phyloP scores from a whole-genome alignment of 2,797 vertebrate genomes.

The Amblyraja radiata region DNA sequence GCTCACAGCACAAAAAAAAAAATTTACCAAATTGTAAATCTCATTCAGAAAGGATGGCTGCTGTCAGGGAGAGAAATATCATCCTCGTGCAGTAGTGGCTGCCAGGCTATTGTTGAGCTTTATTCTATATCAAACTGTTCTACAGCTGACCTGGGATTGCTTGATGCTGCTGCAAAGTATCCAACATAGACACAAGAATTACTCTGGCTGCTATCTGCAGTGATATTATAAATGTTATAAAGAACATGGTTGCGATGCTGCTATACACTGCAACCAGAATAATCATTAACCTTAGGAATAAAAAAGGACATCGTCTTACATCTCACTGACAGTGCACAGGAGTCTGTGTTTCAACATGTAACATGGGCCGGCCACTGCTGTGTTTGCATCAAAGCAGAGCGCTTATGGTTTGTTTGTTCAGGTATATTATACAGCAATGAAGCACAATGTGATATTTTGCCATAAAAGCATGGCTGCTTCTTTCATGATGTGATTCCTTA shows the following conservation, averaged over 20 bases:
- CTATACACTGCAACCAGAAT: not conserved
- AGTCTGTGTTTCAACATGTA: not conserved
- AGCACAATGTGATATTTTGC: not conserved
- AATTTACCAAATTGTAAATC: conserved; percentile 28
- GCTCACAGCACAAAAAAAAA: conserved; percentile 13
- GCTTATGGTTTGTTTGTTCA: not conserved
- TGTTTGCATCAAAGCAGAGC: not conserved
- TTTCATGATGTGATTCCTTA: not conserved
- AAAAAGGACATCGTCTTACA: not conserved
- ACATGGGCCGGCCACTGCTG: not conserved
- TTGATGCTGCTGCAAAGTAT: not conserved
- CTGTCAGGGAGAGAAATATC: conserved; percentile 20
- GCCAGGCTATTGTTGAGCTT: not conserved
- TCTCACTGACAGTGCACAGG: not conserved
- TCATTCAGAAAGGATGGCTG: conserved; percentile 34
- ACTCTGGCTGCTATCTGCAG: not conserved
- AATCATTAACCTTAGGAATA: not conserved
- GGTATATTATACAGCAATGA: not conserved
- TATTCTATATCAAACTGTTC: not conserved
- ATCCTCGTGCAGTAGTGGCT: not conserved
- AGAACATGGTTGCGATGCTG: conserved; percentile 1
- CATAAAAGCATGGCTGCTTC: not conserved
- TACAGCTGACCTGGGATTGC: not conserved
- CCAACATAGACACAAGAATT: not conserved
- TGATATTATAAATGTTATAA: not conserved